Evolutionary conservation across 2,797 vertebrate species (phyloP).

Genomic region (Poecile montanus): DNA sequence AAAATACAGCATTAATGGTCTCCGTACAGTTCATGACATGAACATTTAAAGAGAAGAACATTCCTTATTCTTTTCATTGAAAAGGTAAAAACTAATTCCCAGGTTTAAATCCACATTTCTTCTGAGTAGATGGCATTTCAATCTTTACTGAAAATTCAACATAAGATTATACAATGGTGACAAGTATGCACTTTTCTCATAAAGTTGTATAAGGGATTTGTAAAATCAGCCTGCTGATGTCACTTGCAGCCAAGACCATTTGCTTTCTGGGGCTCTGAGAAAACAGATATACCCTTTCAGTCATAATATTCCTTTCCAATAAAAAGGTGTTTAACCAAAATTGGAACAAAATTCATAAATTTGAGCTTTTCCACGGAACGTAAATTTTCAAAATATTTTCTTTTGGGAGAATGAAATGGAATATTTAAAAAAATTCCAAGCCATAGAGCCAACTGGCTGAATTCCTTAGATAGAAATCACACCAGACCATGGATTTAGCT

Average conservation of each 20-base stretch:
- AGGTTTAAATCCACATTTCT: not conserved
- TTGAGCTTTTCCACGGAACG: not conserved
- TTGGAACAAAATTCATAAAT: conserved; percentile 2
- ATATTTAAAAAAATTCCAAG: not conserved
- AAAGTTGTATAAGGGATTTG: not conserved
- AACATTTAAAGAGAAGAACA: not conserved
- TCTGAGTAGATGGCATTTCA: not conserved
- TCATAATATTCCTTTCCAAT: not conserved
- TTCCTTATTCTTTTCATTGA: not conserved
- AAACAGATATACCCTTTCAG: not conserved
- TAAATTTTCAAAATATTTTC: conserved; percentile 43
- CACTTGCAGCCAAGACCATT: not conserved
- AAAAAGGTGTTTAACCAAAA: not conserved
- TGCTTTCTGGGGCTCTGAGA: not conserved
- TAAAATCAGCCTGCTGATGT: not conserved
- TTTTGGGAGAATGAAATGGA: not conserved
- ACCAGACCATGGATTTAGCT: conserved; percentile 13
- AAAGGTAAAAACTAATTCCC: not conserved
- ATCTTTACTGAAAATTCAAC: not conserved
- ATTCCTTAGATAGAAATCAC: conserved; percentile 1
- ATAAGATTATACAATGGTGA: not conserved
- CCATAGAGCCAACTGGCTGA: conserved; percentile 19
- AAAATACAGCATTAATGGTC: not conserved
- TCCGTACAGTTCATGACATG: not conserved
- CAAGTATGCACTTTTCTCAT: not conserved